Evolutionary conservation across 2,797 vertebrate genomes (phyloP), one percentile per base, ranked within the genome.

Genomic region (Corythornis leucogaster): DNA sequence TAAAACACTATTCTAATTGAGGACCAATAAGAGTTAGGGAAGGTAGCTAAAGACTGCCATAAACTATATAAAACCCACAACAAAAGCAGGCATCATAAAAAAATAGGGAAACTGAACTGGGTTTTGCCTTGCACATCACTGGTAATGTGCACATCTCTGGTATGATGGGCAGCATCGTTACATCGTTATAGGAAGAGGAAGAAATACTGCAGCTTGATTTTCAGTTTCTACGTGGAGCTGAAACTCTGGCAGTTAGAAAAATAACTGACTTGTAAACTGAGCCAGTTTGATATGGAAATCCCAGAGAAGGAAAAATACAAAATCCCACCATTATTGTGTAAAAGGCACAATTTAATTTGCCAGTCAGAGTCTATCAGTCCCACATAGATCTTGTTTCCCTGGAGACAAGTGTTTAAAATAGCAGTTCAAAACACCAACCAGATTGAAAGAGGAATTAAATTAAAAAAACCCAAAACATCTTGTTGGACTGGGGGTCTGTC

Each of bases 351-450:
- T 90, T 87, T 17, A 64, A 89, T 96, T 94, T 94, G 87, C 92
- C 93, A 93, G 74, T 92, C 87, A 89, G 79, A 76, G 57, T 87
- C 94, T 87, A 73, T 93, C 22, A 0, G 87, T 85, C 85, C 78
- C 66, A 89, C 85, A 71, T 9, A 85, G 85, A 87, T 90, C 55
- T 93, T 16, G 95, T 96, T 95, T 96, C 95, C 96, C 85, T 81
- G 93, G 96, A 96, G 93, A 97, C 26, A 0, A 92, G 64, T 70
- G 89, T 96, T 85, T 94, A 77, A 96, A 96, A 95, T 89, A 94
- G 89, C 67, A 90, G 89, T 58, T 92, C 76, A 67, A 91, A 95
- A 90, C 89, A 94, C 58, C 93, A 94, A 92, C 89, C 76, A 90
- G 83, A 95, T 8, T 95, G 90, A 87, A 79, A 95, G 45, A 73